A percentile compares a stretch with the other conserved stretches of the same genome.
These are phyloP conservation scores for Saimiri boliviensis DNA, from an alignment of 2,113 vertebrate species.

Conservation along the genomic window DNA sequence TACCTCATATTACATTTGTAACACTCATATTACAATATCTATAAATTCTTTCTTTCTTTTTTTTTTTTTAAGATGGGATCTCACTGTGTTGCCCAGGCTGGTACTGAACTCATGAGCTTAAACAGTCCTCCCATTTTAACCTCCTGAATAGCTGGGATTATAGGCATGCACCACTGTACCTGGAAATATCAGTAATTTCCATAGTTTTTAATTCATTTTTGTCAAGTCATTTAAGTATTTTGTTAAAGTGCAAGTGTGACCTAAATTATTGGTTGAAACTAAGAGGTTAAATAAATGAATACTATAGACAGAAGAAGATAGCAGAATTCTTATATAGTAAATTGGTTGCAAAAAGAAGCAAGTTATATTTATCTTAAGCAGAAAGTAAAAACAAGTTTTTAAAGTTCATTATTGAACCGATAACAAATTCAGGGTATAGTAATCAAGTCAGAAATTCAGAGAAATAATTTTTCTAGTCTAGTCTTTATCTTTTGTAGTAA, in stretches of 20 bases:
- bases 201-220: neutral
- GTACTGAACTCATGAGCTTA: too few species aligned
- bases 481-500: neutral
- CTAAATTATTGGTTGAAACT: neutral
- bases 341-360: neutral
- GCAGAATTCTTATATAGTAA: neutral
- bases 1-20: neutral
- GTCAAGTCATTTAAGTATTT: neutral
- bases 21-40: too few species aligned
- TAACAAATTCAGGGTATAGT: neutral
- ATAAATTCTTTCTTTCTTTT: too few species aligned
- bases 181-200: neutral
- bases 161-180: too few species aligned
- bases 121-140: too few species aligned
- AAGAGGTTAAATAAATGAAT: constrained; percentile 14
- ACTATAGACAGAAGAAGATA: neutral
- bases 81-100: too few species aligned
- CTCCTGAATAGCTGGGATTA: too few species aligned
- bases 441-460: constrained; percentile 1
- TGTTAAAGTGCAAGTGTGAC: neutral
- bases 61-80: too few species aligned
- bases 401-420: neutral
- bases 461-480: neutral
- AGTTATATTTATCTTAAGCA: neutral
- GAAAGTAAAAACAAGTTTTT: neutral